Conservation (phyloP, 1,140 invertebrate species). For the Bathynomus jamesi region DNA sequence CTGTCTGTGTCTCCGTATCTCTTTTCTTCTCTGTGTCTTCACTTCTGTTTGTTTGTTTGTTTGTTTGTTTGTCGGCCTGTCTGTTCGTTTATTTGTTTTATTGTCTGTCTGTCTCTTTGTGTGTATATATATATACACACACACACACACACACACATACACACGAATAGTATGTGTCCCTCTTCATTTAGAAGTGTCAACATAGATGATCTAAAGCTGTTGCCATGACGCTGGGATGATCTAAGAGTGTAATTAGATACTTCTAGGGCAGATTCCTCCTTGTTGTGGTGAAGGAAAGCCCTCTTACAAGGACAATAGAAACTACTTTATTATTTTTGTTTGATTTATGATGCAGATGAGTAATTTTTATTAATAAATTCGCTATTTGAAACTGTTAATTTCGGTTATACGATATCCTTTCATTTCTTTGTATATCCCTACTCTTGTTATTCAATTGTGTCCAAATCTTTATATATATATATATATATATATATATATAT, state of each 20-base stretch:
- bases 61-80: no score
- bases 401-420: no score
- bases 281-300: neutral
- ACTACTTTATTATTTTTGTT: neutral
- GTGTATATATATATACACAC: neutral
- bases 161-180: neutral
- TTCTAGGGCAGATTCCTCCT: neutral
- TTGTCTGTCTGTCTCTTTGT: no score
- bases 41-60: no score
- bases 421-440: no score
- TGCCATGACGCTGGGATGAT: neutral
- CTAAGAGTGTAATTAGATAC: neutral
- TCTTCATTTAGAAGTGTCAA: neutral
- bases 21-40: no score
- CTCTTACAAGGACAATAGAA: neutral
- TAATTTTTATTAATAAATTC: no score
- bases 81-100: no score
- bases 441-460: neutral
- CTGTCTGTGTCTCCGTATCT: no score
- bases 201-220: neutral
- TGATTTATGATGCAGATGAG: neutral
- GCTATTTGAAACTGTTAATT: no score
- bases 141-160: neutral
- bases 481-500: conserved; percentile 3
- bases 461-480: neutral